Percentiles rank a stretch among this genome's conserved stretches.
phyloP scores from a whole-genome alignment of 92 coral and sea anemone species.

The Porites evermanni region DNA sequence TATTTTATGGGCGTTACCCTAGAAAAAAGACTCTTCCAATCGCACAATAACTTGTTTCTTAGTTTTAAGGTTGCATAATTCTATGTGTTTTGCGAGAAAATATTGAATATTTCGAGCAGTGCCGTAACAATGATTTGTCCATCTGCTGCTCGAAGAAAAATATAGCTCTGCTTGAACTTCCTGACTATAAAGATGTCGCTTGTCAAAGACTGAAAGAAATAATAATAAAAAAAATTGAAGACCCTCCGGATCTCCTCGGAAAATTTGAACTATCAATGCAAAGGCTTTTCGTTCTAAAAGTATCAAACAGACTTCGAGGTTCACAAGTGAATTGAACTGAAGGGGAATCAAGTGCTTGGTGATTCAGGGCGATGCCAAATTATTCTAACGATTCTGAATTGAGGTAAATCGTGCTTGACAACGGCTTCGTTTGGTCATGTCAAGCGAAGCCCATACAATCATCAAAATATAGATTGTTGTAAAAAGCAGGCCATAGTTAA shows the following conservation, averaged over 20 bases:
- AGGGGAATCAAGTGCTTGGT: constrained; percentile 46
- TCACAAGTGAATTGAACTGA: neutral
- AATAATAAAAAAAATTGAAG: constrained; percentile 13
- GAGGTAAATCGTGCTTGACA: constrained; percentile 38
- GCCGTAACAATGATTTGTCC: constrained; percentile 15
- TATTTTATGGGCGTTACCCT: constrained; percentile 50
- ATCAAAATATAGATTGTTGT: neutral
- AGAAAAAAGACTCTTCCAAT: constrained; percentile 1
- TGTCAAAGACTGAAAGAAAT: constrained; percentile 31
- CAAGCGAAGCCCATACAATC: neutral
- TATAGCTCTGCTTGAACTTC: constrained; percentile 36
- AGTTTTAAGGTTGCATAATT: neutral
- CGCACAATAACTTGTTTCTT: constrained; percentile 1
- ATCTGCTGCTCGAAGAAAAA: constrained; percentile 38
- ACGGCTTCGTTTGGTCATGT: constrained; percentile 17
- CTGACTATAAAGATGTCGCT: constrained; percentile 26
- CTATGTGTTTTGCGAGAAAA: neutral
- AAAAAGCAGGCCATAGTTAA: constrained; percentile 10
- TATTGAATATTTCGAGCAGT: constrained; percentile 16
- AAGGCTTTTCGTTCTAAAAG: neutral
- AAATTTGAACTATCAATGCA: neutral
- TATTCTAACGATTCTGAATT: constrained; percentile 38
- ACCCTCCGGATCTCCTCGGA: neutral
- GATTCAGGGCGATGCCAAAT: constrained; percentile 57
- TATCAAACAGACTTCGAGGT: neutral